These are phyloP conservation scores for Phrynosoma blainvillii DNA, from an alignment of 2,113 vertebrate species.

Conservation along the genomic window DNA sequence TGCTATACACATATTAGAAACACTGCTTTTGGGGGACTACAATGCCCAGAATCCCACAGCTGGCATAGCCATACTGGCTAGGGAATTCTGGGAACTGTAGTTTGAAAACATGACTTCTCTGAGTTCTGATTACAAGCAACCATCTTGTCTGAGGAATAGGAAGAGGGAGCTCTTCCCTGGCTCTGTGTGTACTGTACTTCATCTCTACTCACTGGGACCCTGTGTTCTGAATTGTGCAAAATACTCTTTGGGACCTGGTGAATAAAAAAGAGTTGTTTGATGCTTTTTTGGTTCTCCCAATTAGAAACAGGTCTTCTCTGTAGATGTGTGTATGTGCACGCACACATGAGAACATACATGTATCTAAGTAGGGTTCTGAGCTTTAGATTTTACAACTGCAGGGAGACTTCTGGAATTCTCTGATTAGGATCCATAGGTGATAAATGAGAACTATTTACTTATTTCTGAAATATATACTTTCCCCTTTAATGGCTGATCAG, in stretches of 20 bases:
- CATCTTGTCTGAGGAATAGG: too few relatives aligned
- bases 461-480: neutral
- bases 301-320: neutral
- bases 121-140: too few relatives aligned
- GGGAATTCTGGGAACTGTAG: neutral
- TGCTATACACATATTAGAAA: neutral
- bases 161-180: too few relatives aligned
- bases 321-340: neutral
- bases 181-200: neutral
- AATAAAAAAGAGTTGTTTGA: neutral
- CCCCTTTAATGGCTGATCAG: neutral
- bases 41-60: neutral
- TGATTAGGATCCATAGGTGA: neutral
- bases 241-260: neutral
- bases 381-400: neutral
- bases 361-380: neutral
- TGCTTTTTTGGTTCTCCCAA: neutral
- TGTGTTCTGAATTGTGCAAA: neutral
- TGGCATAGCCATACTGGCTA: neutral
- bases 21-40: neutral
- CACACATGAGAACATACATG: too few relatives aligned
- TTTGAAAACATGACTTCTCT: neutral
- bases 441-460: neutral
- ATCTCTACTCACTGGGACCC: neutral
- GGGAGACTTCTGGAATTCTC: neutral